A percentile compares a stretch with the other conserved stretches of the same genome.
phyloP scores from a whole-genome alignment of 2,888 invertebrate species.

The Cephonodes hylas region DNA sequence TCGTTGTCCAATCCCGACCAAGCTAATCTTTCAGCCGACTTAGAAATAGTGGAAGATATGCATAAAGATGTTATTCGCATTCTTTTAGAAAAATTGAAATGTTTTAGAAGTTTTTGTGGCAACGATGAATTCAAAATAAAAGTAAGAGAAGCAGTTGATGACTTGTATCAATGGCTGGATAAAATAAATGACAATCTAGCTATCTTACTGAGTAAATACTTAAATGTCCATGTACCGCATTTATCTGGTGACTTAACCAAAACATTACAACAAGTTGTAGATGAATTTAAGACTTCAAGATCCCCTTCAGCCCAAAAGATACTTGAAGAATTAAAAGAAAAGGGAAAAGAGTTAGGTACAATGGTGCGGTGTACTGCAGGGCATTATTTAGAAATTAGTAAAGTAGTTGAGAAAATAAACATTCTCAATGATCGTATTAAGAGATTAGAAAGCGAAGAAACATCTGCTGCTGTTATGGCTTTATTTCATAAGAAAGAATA shows the following conservation, averaged over 20 bases:
- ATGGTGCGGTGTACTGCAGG: constrained; percentile 55
- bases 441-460: constrained; percentile 49
- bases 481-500: constrained; percentile 59
- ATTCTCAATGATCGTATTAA: constrained; percentile 57
- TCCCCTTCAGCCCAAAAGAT: constrained; percentile 41
- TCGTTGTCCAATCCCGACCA: constrained; percentile 45
- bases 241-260: constrained; percentile 54
- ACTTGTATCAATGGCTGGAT: constrained; percentile 64
- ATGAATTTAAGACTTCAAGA: constrained; percentile 44
- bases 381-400: constrained; percentile 62
- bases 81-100: constrained; percentile 54
- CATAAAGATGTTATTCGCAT: constrained; percentile 49
- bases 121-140: constrained; percentile 51
- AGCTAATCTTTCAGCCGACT: constrained; percentile 50
- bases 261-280: constrained; percentile 62
- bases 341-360: constrained; percentile 49
- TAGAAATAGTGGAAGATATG: constrained; percentile 73
- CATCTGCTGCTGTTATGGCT: constrained; percentile 57
- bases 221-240: constrained; percentile 49
- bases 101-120: constrained; percentile 45
- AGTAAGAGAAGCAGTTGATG: constrained; percentile 42
- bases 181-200: constrained; percentile 60
- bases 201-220: constrained; percentile 49
- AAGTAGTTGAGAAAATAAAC: constrained; percentile 58
- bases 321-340: constrained; percentile 49